Percentiles rank a stretch among this genome's conserved stretches.
Evolutionary conservation across 2,888 invertebrate genomes (phyloP).

Genomic region (Liodrosophila aerea): DNA sequence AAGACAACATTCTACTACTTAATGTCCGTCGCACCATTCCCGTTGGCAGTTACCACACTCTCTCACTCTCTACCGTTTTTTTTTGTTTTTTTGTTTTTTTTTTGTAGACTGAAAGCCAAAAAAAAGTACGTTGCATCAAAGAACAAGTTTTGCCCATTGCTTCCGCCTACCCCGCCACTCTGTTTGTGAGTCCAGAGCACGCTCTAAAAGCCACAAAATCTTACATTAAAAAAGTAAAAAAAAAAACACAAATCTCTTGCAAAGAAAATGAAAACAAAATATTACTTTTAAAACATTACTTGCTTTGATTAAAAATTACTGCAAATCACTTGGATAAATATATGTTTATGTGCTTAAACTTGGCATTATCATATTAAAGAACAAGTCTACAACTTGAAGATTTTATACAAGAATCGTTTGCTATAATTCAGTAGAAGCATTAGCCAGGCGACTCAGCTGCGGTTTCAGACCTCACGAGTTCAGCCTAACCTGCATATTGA

Average conservation of each 20-base stretch:
- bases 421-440: too few relatives aligned
- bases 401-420: too few relatives aligned
- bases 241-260: conserved; percentile 2
- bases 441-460: too few relatives aligned
- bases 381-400: too few relatives aligned
- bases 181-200: conserved; percentile 15
- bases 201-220: conserved; percentile 58
- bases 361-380: background rate
- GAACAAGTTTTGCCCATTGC: conserved; percentile 53
- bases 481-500: too few relatives aligned
- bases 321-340: conserved; percentile 56
- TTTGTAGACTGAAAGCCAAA: conserved; percentile 2
- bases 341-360: background rate
- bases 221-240: conserved; percentile 41
- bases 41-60: conserved; percentile 33
- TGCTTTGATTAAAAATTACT: conserved; percentile 54
- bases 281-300: conserved; percentile 56
- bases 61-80: conserved; percentile 3
- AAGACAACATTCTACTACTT: conserved; percentile 78
- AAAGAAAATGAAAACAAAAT: conserved; percentile 32
- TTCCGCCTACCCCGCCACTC: background rate
- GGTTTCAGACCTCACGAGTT: too few relatives aligned
- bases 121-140: conserved; percentile 61
- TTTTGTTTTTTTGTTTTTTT: background rate
- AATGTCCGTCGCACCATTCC: conserved; percentile 65